phyloP scores from a whole-genome alignment of 2,113 vertebrate species.

The Xiphorhynchus elegans region DNA sequence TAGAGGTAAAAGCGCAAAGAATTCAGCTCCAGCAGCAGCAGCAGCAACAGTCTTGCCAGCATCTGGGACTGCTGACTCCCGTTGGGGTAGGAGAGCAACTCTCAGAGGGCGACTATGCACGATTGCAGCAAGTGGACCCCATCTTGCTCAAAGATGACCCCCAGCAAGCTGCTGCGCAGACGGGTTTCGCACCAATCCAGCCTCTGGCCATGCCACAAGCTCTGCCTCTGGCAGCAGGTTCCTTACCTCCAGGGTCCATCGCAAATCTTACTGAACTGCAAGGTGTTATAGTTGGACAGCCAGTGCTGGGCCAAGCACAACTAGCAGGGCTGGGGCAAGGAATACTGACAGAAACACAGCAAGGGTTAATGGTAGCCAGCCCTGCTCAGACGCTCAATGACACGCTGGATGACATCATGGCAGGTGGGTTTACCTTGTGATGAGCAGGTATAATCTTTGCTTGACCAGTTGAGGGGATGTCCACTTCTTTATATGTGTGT shows the following conservation, averaged over 20 bases:
- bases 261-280: conserved; percentile 94
- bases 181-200: conserved; percentile 94
- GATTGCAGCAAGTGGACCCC: conserved; percentile 93
- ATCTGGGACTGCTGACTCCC: conserved; percentile 83
- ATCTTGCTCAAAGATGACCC: conserved; percentile 88
- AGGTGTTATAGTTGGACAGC: conserved; percentile 95
- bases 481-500: conserved; percentile 43
- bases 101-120: conserved; percentile 89
- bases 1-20: conserved; percentile 97
- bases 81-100: conserved; percentile 89
- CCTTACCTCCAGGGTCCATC: conserved; percentile 86
- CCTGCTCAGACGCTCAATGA: conserved; percentile 97
- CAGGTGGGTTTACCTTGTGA: conserved; percentile 85
- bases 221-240: conserved; percentile 82
- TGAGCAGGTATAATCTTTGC: conserved; percentile 78
- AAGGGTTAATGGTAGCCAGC: conserved; percentile 94
- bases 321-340: conserved; percentile 90
- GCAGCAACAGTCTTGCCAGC: conserved; percentile 82
- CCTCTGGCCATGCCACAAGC: conserved; percentile 88
- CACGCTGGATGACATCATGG: conserved; percentile 99
- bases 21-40: conserved; percentile 84
- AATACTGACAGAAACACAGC: conserved; percentile 92
- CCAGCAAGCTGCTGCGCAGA: conserved; percentile 82
- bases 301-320: conserved; percentile 85
- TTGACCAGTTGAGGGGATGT: conserved; percentile 71